A percentile compares a stretch with the other conserved stretches of the same genome.
These are phyloP conservation scores for Andrena haemorrhoa DNA, from an alignment of 2,888 invertebrate species.

Conservation along the genomic window DNA sequence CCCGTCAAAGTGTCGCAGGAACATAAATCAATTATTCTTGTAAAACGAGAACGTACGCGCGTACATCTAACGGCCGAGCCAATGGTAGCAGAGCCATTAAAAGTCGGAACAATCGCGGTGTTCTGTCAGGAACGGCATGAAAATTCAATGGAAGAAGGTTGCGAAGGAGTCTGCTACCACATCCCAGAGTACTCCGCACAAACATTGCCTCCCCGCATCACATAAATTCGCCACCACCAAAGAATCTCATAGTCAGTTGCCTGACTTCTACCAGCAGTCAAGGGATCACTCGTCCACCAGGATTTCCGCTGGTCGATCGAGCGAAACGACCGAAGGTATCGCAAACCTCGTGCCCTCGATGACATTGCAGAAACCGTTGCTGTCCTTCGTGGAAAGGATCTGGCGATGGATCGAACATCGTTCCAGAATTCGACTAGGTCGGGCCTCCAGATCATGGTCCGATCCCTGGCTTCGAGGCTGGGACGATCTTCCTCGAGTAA, in stretches of 20 bases:
- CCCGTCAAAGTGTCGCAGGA: conserved; percentile 44
- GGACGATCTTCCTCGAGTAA: conserved; percentile 73
- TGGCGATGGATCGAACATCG: conserved; percentile 50
- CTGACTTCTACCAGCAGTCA: too few relatives aligned
- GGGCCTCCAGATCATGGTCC: conserved; percentile 64
- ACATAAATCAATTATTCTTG: conserved; percentile 48
- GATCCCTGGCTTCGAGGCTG: conserved; percentile 67
- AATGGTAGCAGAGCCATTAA: too few relatives aligned
- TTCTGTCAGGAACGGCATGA: too few relatives aligned
- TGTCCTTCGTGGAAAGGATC: conserved; percentile 19
- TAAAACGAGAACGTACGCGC: too few relatives aligned
- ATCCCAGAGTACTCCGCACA: background rate
- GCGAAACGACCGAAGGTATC: conserved; percentile 11
- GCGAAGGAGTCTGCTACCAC: background rate
- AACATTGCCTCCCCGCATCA: background rate
- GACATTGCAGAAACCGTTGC: conserved; percentile 15
- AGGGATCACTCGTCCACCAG: too few relatives aligned
- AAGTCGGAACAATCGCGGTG: too few relatives aligned
- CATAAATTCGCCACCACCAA: conserved; percentile 7
- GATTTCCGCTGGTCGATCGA: conserved; percentile 4
- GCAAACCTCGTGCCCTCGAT: conserved; percentile 10
- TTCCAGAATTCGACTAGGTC: conserved; percentile 63
- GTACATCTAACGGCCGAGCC: too few relatives aligned
- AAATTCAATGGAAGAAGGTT: too few relatives aligned
- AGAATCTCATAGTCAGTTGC: too few relatives aligned